phyloP scores from a whole-genome alignment of 2,888 invertebrate genomes.

The Synergus gifuensis region DNA sequence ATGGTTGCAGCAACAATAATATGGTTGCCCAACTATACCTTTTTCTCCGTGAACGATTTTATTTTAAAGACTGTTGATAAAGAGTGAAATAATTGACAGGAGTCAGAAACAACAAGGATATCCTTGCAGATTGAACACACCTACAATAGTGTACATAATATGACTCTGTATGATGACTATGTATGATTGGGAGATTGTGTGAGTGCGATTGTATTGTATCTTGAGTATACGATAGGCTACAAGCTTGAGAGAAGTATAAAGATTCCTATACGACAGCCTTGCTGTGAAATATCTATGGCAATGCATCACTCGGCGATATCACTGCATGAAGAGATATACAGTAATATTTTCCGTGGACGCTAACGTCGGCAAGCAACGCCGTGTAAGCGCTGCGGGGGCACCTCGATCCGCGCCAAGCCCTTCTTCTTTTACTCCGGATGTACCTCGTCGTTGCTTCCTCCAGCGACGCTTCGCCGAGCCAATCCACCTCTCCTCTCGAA shows the following conservation, averaged over 20 bases:
- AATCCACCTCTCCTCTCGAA: constrained; percentile 20
- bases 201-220: neutral
- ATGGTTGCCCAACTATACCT: too few relatives aligned
- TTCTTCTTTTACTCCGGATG: constrained; percentile 41
- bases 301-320: constrained; percentile 72
- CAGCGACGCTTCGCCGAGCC: constrained; percentile 35
- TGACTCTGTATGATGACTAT: too few relatives aligned
- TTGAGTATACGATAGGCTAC: neutral
- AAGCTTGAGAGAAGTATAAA: constrained; percentile 23
- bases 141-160: too few relatives aligned
- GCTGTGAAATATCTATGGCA: constrained; percentile 70
- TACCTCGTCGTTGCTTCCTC: constrained; percentile 40
- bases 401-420: constrained; percentile 50
- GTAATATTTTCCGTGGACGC: constrained; percentile 55
- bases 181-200: neutral
- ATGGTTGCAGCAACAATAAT: too few relatives aligned
- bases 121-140: too few relatives aligned
- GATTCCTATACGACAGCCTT: constrained; percentile 53
- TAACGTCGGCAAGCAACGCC: constrained; percentile 42
- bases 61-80: too few relatives aligned
- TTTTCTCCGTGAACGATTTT: too few relatives aligned
- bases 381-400: constrained; percentile 47
- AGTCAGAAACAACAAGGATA: too few relatives aligned
- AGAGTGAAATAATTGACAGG: too few relatives aligned
- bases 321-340: constrained; percentile 60